These are phyloP conservation scores for Elgaria multicarinata DNA, from an alignment of 2,113 vertebrate species.

Conservation along the genomic window DNA sequence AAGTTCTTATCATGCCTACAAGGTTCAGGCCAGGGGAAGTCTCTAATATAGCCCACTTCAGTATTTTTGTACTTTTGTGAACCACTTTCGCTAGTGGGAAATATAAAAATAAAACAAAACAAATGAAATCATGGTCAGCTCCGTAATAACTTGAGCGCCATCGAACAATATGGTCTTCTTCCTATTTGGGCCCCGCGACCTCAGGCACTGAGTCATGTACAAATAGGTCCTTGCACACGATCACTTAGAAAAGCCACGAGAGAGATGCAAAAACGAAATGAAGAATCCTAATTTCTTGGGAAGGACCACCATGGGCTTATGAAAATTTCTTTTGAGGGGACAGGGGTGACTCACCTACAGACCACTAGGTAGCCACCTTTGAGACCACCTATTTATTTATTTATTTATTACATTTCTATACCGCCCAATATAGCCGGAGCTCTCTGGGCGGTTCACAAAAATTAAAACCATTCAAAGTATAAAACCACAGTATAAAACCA, in stretches of 20 bases:
- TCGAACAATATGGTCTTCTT: not conserved
- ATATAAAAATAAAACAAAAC: too few relatives aligned
- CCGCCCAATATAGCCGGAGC: too few relatives aligned
- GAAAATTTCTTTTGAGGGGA: not conserved
- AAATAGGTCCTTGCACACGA: not conserved
- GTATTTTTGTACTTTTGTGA: not conserved
- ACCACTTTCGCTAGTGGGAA: too few relatives aligned
- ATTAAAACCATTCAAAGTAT: too few relatives aligned
- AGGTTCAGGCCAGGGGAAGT: not conserved
- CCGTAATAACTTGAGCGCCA: not conserved
- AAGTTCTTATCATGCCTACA: not conserved
- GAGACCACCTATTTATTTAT: too few relatives aligned
- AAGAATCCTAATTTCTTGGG: not conserved
- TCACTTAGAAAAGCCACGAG: not conserved
- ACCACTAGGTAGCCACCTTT: not conserved
- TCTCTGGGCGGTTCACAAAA: too few relatives aligned
- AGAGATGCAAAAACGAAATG: not conserved
- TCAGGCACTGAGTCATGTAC: not conserved
- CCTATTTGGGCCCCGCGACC: too few relatives aligned
- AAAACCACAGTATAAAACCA: too few relatives aligned
- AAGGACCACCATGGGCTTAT: not conserved
- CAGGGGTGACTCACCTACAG: not conserved
- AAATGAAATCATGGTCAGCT: not conserved
- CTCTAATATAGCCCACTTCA: not conserved
- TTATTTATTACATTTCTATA: too few relatives aligned